Percentiles rank a stretch among this genome's conserved stretches.
phyloP scores from a whole-genome alignment of 2,888 invertebrate species.

The Heteropelma amictum region DNA sequence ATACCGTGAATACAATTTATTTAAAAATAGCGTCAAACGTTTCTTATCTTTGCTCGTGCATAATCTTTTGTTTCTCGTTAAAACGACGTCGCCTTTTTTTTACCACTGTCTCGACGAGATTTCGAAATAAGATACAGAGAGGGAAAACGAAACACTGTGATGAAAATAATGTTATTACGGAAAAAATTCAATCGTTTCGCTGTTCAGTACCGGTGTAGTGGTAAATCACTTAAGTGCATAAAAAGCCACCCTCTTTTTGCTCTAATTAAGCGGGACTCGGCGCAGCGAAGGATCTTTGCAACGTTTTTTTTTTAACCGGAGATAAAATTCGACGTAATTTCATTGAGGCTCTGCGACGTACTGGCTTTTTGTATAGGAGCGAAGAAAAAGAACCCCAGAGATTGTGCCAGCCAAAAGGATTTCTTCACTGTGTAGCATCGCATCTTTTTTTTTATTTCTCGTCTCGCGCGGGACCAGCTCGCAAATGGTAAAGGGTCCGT shows the following conservation, averaged over 20 bases:
- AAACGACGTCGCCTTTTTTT: no score
- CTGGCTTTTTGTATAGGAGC: not conserved
- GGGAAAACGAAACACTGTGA: not conserved
- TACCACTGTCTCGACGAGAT: no score
- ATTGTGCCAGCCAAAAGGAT: no score
- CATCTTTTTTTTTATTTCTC: no score
- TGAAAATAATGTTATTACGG: not conserved
- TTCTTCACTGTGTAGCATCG: no score
- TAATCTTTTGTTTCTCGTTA: no score
- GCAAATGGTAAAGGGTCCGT: no score
- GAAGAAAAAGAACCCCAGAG: slow-evolving; percentile 4
- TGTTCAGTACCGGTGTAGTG: not conserved
- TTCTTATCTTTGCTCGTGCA: no score
- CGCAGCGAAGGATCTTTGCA: not conserved
- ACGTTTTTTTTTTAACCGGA: slow-evolving; percentile 3
- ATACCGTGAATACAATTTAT: no score
- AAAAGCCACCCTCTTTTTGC: slow-evolving; percentile 22
- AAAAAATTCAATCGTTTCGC: not conserved
- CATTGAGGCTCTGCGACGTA: slow-evolving; percentile 16
- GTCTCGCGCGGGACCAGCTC: no score
- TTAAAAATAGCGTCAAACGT: no score
- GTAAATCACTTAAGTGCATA: not conserved
- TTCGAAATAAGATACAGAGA: no score
- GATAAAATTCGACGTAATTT: slow-evolving; percentile 35
- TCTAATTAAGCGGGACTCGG: slow-evolving; percentile 41